Conservation (phyloP, 2,113 vertebrate genomes). For the Charina bottae region DNA sequence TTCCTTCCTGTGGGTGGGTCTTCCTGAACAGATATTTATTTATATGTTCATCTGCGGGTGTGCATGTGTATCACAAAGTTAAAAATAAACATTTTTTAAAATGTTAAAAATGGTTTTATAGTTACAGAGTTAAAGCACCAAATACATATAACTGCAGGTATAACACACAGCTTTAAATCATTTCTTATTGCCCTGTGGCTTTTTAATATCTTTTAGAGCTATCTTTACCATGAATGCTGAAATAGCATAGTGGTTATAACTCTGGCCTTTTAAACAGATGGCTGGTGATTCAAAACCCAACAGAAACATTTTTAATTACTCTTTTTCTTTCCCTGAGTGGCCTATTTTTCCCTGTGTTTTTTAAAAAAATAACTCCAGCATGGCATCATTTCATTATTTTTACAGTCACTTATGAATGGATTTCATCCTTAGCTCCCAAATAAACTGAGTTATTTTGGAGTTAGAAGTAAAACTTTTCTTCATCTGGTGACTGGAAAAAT, state of each 20-base stretch:
- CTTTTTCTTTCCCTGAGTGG: neutral
- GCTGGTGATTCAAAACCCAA: neutral
- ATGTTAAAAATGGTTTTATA: too few relatives aligned
- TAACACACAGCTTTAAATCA: too few relatives aligned
- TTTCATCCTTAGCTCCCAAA: neutral
- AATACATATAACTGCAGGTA: too few relatives aligned
- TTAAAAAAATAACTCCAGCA: neutral
- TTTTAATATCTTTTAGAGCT: neutral
- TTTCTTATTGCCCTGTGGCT: too few relatives aligned
- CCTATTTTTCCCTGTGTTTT: neutral
- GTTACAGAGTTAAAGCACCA: too few relatives aligned
- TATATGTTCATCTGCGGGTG: too few relatives aligned
- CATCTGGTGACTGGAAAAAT: too few relatives aligned
- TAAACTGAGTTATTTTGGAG: neutral
- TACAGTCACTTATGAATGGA: too few relatives aligned
- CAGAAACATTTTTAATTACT: neutral
- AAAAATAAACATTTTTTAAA: too few relatives aligned
- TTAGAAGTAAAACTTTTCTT: neutral
- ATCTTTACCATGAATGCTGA: neutral
- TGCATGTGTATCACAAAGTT: too few relatives aligned
- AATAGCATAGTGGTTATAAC: neutral
- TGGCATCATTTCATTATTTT: neutral
- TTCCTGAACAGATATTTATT: too few relatives aligned
- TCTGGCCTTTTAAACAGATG: neutral
- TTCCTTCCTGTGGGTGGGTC: too few relatives aligned